These are phyloP conservation scores for Pionites leucogaster DNA, from an alignment of 2,113 vertebrate species.

Conservation along the genomic window DNA sequence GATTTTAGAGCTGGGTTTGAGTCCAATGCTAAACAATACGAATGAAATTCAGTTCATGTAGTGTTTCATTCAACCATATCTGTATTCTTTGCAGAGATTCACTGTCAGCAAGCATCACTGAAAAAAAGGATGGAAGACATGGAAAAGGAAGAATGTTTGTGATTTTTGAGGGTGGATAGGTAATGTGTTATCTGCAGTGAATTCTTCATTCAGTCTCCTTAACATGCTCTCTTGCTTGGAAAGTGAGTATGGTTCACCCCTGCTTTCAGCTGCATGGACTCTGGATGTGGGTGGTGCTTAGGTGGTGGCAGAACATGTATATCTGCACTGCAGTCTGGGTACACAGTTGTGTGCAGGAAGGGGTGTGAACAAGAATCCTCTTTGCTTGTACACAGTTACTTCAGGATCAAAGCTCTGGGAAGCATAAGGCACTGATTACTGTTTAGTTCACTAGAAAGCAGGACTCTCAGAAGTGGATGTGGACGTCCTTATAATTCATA, in stretches of 20 bases:
- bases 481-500: neutral
- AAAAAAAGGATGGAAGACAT: neutral
- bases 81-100: constrained; percentile 35
- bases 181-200: neutral
- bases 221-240: neutral
- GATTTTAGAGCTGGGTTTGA: neutral
- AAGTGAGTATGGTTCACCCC: neutral
- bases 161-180: neutral
- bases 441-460: neutral
- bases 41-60: neutral
- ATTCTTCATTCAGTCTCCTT: neutral
- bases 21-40: neutral
- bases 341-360: neutral
- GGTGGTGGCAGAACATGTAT: rapidly evolving
- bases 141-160: neutral
- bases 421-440: neutral
- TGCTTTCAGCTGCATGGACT: neutral
- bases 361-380: neutral
- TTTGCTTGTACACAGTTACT: neutral
- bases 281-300: neutral
- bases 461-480: neutral
- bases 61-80: neutral
- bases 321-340: rapidly evolving
- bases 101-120: neutral
- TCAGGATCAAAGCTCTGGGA: neutral